Percentiles rank a stretch among this genome's conserved stretches.
Evolutionary conservation across 2,797 vertebrate genomes (phyloP).

Genomic region (Diplodus puntazzo): DNA sequence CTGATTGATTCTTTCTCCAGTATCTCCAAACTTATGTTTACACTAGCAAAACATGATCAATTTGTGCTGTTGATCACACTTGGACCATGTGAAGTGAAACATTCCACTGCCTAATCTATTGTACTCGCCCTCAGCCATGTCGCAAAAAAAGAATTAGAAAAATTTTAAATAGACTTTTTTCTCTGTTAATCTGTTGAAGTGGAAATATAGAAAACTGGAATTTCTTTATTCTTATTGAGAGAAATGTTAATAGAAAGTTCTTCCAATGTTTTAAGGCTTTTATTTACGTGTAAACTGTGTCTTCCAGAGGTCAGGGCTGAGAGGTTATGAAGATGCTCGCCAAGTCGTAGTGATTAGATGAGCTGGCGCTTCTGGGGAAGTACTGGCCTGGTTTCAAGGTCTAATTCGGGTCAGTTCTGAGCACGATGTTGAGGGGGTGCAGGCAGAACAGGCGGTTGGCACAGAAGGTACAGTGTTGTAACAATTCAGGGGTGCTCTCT

Average conservation of each 20-base stretch:
- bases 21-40: not conserved
- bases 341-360: slow-evolving; percentile 46
- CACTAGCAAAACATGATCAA: not conserved
- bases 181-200: not conserved
- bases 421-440: slow-evolving; percentile 8
- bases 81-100: not conserved
- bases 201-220: not conserved
- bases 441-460: slow-evolving; percentile 27
- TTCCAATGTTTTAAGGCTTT: slow-evolving; percentile 6
- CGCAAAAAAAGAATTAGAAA: not conserved
- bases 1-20: not conserved
- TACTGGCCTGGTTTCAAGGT: slow-evolving; percentile 24
- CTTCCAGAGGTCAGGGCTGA: slow-evolving; percentile 23
- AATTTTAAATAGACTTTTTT: not conserved
- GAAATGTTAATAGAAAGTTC: not conserved
- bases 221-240: not conserved
- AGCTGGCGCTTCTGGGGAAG: slow-evolving; percentile 17
- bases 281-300: slow-evolving; percentile 12
- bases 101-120: not conserved
- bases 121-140: not conserved
- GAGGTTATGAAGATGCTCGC: slow-evolving; percentile 24
- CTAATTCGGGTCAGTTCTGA: slow-evolving; percentile 39
- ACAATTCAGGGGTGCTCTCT: not conserved
- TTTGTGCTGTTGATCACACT: not conserved
- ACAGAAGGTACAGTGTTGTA: slow-evolving; percentile 16